Evolutionary conservation across 2,113 vertebrate genomes (phyloP).

Genomic region (Lonchura striata): DNA sequence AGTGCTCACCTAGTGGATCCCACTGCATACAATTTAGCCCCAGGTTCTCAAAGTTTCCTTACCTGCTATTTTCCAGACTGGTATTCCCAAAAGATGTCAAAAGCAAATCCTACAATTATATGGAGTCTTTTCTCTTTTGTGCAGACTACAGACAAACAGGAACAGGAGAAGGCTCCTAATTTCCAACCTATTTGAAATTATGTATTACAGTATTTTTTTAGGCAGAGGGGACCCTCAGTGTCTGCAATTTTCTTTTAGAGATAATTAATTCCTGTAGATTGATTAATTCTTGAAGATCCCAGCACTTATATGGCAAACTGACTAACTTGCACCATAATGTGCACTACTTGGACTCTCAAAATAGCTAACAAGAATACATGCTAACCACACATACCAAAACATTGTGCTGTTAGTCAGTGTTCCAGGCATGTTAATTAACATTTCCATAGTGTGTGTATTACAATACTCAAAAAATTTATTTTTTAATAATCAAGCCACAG

Average conservation of each 20-base stretch:
- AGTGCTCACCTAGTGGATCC: background rate
- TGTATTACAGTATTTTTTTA: background rate
- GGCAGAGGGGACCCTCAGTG: background rate
- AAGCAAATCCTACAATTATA: background rate
- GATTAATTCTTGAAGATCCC: background rate
- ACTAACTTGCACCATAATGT: background rate
- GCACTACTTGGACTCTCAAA: background rate
- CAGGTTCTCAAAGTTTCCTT: background rate
- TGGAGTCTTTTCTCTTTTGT: background rate
- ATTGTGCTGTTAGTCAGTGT: background rate
- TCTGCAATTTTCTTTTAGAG: background rate
- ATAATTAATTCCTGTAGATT: background rate
- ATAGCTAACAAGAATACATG: background rate
- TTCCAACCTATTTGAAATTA: background rate
- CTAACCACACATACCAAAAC: constrained; percentile 23
- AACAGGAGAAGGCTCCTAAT: background rate
- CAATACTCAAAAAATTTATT: background rate
- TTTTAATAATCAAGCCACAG: constrained; percentile 27
- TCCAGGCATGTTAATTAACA: background rate
- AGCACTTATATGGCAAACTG: background rate
- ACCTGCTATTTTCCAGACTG: background rate
- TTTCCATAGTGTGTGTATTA: background rate
- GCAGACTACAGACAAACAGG: background rate
- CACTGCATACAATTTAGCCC: background rate
- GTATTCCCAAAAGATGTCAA: background rate